Conservation (phyloP, 2,888 invertebrate genomes). For the Drepanosiphum platanoidis region DNA sequence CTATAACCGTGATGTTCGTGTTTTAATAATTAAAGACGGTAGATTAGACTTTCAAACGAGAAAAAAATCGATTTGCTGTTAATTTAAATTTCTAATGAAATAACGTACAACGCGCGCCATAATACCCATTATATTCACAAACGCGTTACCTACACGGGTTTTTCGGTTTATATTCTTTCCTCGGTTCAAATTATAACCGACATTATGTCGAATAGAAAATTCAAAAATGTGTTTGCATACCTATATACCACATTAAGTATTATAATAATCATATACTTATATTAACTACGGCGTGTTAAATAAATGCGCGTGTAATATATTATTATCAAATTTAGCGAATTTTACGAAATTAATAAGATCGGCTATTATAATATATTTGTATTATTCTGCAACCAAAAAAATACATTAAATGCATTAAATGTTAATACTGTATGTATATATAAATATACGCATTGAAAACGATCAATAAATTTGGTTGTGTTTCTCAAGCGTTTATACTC, state of each 20-base stretch:
- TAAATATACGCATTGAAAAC: no score
- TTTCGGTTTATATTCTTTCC: conserved; percentile 21
- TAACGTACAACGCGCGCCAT: background rate
- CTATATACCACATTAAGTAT: background rate
- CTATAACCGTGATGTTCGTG: conserved; percentile 40
- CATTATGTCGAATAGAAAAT: background rate
- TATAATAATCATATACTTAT: conserved; percentile 22
- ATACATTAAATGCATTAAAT: background rate
- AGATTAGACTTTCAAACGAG: conserved; percentile 48
- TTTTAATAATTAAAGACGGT: conserved; percentile 51
- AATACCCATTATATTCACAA: no score
- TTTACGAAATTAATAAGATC: background rate
- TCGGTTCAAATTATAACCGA: background rate
- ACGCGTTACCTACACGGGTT: background rate
- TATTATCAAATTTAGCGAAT: background rate
- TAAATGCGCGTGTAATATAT: background rate
- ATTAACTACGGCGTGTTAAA: background rate
- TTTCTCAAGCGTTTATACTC: background rate
- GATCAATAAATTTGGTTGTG: conserved; percentile 11
- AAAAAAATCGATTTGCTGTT: conserved; percentile 57
- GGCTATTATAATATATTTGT: no score
- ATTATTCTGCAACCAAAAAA: background rate
- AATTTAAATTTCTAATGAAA: conserved; percentile 54
- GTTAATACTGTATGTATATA: background rate
- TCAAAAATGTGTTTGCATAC: background rate